Percentiles rank a stretch among this genome's conserved stretches.
Evolutionary conservation across 2,113 vertebrate species (phyloP).

Genomic region (Tragelaphus imberbis): DNA sequence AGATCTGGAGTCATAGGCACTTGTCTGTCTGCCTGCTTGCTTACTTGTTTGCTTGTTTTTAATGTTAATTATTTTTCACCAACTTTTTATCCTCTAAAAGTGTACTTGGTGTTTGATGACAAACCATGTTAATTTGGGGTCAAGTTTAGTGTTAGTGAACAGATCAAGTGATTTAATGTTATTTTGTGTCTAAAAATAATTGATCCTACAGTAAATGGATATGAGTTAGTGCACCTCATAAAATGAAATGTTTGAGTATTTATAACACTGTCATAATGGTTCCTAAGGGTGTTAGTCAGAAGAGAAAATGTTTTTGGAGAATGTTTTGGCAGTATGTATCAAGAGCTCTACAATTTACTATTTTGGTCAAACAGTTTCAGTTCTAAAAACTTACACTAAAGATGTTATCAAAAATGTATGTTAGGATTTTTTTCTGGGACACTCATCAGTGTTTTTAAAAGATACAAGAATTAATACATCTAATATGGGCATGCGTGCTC

Average conservation of each 20-base stretch:
- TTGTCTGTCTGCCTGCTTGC: neutral
- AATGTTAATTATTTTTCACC: neutral
- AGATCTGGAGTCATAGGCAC: neutral
- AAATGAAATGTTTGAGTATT: neutral
- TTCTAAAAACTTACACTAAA: neutral
- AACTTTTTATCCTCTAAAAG: neutral
- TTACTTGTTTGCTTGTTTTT: neutral
- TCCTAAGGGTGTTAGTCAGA: neutral
- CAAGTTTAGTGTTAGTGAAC: neutral
- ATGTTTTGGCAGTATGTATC: neutral
- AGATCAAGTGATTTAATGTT: neutral
- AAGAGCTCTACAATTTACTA: neutral
- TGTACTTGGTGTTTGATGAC: neutral
- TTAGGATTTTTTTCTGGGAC: neutral
- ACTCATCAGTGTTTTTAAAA: neutral
- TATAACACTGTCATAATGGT: neutral
- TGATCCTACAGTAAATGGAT: neutral
- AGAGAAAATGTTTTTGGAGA: neutral
- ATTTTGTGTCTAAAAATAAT: neutral
- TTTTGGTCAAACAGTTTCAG: neutral
- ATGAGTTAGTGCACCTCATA: neutral
- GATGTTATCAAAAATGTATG: neutral
- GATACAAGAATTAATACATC: neutral
- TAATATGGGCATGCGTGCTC: fast-evolving
- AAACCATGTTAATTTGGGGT: neutral